These are phyloP conservation scores for Homarus gammarus DNA, from an alignment of 2,888 invertebrate genomes.

Conservation along the genomic window DNA sequence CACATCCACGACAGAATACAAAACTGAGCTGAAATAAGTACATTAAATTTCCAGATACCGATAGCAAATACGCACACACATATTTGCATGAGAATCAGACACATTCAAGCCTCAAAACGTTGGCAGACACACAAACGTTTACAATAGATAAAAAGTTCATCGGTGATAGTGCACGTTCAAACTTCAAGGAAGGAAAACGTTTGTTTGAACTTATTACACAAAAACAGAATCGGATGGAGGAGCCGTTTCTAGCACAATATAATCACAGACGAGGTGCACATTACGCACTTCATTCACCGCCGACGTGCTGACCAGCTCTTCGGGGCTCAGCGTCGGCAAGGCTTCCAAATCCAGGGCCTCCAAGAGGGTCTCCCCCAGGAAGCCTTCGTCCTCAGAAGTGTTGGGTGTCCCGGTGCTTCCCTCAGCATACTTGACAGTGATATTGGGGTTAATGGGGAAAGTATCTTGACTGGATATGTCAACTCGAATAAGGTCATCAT, in stretches of 20 bases:
- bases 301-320: conserved; percentile 13
- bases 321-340: conserved; percentile 50
- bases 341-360: conserved; percentile 50
- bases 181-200: no score
- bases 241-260: conserved; percentile 59
- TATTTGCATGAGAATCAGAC: no score
- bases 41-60: no score
- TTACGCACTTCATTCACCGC: conserved; percentile 47
- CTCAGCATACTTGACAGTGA: conserved; percentile 1
- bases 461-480: not conserved
- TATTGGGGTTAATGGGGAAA: conserved; percentile 51
- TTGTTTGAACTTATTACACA: no score
- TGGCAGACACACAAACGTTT: no score
- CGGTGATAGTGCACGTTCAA: no score
- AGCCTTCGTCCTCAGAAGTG: conserved; percentile 32
- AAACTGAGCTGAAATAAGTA: no score
- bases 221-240: conserved; percentile 45
- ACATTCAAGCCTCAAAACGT: no score
- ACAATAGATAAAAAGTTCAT: no score
- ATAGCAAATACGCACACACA: no score
- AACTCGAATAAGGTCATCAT: not conserved
- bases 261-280: conserved; percentile 46
- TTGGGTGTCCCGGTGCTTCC: not conserved
- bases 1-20: no score
- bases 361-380: conserved; percentile 56